A percentile compares a stretch with the other conserved stretches of the same genome.
Evolutionary conservation across 2,888 invertebrate genomes (phyloP).

Genomic region (Hipparchia sbordonii): DNA sequence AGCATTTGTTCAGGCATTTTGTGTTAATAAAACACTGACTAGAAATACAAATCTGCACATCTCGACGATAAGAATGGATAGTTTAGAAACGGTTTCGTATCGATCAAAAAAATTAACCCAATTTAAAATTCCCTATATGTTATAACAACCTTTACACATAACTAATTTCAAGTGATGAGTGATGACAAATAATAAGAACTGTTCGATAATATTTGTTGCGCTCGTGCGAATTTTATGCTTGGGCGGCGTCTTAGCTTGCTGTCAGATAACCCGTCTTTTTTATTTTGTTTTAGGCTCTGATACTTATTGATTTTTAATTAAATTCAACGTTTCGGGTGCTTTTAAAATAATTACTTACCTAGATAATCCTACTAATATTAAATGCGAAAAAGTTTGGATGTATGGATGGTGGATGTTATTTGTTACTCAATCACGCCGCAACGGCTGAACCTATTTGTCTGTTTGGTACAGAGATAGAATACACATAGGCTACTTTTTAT

Average conservation of each 20-base stretch:
- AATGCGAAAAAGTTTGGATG: neutral
- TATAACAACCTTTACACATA: neutral
- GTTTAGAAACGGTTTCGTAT: too few relatives aligned
- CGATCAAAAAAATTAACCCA: too few relatives aligned
- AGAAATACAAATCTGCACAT: too few relatives aligned
- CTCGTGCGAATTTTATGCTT: neutral
- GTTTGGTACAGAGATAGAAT: too few relatives aligned
- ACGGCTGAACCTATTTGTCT: too few relatives aligned
- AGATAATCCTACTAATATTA: too few relatives aligned
- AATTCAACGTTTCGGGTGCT: neutral
- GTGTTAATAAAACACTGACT: too few relatives aligned
- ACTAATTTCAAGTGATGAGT: neutral
- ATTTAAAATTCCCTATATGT: neutral
- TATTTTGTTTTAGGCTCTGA: neutral
- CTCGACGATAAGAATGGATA: too few relatives aligned
- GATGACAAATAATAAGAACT: conserved; percentile 1
- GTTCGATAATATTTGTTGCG: conserved; percentile 3
- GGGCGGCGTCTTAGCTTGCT: neutral
- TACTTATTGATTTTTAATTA: neutral
- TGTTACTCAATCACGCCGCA: too few relatives aligned
- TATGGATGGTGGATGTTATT: too few relatives aligned
- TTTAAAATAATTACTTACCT: neutral
- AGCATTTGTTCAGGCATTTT: too few relatives aligned
- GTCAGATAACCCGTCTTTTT: neutral
- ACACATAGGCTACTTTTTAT: too few relatives aligned